These are phyloP conservation scores for Pleuronectes platessa DNA, from an alignment of 2,113 vertebrate genomes.

Conservation along the genomic window DNA sequence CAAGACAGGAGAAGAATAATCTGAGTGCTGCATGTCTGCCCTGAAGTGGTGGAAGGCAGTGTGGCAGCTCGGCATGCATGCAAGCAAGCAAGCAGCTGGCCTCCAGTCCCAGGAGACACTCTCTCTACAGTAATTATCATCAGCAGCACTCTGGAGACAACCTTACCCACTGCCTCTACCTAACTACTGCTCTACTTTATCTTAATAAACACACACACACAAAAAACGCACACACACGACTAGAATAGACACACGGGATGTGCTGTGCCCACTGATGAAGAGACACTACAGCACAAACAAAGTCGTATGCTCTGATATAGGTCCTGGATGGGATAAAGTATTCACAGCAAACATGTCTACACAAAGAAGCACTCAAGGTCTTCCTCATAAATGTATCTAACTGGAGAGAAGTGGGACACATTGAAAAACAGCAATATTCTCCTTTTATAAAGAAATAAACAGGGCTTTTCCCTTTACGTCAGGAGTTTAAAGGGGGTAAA, in stretches of 20 bases:
- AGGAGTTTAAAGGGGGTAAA: constrained; percentile 14
- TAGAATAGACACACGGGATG: constrained; percentile 9
- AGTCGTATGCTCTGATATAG: constrained; percentile 31
- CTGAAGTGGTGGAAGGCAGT: constrained; percentile 37
- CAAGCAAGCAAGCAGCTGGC: constrained; percentile 58
- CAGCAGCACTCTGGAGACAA: constrained; percentile 73
- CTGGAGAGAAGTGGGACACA: constrained; percentile 36
- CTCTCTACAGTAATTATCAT: constrained; percentile 82
- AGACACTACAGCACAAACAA: constrained; percentile 44
- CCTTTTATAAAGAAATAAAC: constrained; percentile 9
- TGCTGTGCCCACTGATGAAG: constrained; percentile 13
- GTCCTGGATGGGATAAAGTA: constrained; percentile 54
- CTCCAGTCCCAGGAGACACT: constrained; percentile 65
- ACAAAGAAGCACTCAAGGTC: constrained; percentile 73
- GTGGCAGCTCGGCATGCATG: constrained; percentile 34
- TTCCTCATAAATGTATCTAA: constrained; percentile 38
- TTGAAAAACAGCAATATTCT: constrained; percentile 8
- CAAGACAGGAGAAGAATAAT: constrained; percentile 40
- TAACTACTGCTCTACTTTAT: constrained; percentile 63
- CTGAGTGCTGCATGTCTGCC: constrained; percentile 25
- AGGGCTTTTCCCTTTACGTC: constrained; percentile 13
- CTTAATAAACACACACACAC: constrained; percentile 18
- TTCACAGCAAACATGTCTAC: constrained; percentile 56
- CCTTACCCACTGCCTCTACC: constrained; percentile 38
- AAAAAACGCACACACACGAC: neutral